These are phyloP conservation scores for Aspiorhynchus laticeps DNA, from an alignment of 2,113 vertebrate species.

Conservation along the genomic window DNA sequence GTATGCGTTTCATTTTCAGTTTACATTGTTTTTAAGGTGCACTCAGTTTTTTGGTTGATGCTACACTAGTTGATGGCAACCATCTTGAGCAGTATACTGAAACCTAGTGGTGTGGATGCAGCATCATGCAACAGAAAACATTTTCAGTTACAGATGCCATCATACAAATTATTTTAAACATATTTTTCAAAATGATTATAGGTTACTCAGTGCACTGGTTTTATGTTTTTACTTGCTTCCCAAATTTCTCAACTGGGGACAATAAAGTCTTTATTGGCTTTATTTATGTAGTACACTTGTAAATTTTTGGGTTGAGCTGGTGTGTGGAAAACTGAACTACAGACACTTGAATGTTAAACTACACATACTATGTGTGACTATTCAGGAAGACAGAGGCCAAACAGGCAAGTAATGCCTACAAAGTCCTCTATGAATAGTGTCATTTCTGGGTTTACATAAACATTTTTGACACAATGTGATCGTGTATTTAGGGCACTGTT, in stretches of 20 bases:
- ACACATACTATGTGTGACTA: background rate
- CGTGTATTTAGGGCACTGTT: slow-evolving; percentile 10
- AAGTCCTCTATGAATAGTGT: background rate
- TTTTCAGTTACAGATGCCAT: background rate
- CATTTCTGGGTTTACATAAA: background rate
- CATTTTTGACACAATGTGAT: background rate
- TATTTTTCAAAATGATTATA: background rate
- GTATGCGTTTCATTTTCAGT: background rate
- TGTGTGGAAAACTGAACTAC: background rate
- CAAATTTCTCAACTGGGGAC: background rate
- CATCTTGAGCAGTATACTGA: background rate
- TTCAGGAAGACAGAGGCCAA: background rate
- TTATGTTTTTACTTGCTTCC: background rate
- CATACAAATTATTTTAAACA: background rate
- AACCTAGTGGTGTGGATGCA: background rate
- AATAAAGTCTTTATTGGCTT: background rate
- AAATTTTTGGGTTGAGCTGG: background rate
- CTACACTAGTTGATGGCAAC: background rate
- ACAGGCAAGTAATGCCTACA: background rate
- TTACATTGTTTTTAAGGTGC: background rate
- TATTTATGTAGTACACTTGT: background rate
- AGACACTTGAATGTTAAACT: background rate
- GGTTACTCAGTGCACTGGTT: background rate
- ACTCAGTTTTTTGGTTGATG: background rate
- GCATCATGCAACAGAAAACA: background rate